phyloP scores from a whole-genome alignment of 2,888 invertebrate genomes.

The Pachycephus smyrnensis region DNA sequence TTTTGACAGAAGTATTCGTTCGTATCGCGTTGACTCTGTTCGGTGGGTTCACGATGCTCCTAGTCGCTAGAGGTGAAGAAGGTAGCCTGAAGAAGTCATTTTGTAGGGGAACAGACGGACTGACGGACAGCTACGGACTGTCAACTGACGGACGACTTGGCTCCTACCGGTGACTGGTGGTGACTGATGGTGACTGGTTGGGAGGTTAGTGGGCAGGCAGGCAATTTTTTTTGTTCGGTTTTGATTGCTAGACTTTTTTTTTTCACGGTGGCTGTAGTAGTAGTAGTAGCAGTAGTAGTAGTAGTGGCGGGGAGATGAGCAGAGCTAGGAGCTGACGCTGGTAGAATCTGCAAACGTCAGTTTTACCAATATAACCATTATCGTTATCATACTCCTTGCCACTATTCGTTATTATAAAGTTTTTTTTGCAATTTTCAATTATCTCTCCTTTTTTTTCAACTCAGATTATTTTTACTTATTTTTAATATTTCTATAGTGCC shows the following conservation, averaged over 20 bases:
- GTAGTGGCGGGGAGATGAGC: slow-evolving; percentile 66
- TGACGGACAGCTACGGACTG: slow-evolving; percentile 45
- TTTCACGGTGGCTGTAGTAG: slow-evolving; percentile 66
- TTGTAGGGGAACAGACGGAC: slow-evolving; percentile 55
- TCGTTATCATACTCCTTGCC: slow-evolving; percentile 55
- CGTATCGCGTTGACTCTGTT: slow-evolving; percentile 55
- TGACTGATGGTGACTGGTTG: slow-evolving; percentile 67
- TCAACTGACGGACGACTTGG: slow-evolving; percentile 37
- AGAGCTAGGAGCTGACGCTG: slow-evolving; percentile 66
- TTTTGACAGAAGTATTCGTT: slow-evolving; percentile 58
- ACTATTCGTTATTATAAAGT: slow-evolving; percentile 40
- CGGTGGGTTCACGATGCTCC: slow-evolving; percentile 59
- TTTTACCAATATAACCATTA: slow-evolving; percentile 63
- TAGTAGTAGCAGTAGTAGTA: slow-evolving; percentile 53
- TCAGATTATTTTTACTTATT: neutral
- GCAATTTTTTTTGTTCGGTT: slow-evolving; percentile 59
- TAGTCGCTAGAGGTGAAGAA: slow-evolving; percentile 58
- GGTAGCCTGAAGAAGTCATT: slow-evolving; percentile 58
- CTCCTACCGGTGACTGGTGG: slow-evolving; percentile 56
- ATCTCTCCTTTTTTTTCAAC: neutral
- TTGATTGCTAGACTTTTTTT: slow-evolving; percentile 55
- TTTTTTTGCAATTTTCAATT: neutral
- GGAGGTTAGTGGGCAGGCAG: slow-evolving; percentile 67
- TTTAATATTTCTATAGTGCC: neutral
- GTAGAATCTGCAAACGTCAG: slow-evolving; percentile 67